Percentiles rank a stretch among this genome's conserved stretches.
These are phyloP conservation scores for Stichodactyla mertensii DNA, from an alignment of 64 coral and sea anemone species.

Conservation along the genomic window DNA sequence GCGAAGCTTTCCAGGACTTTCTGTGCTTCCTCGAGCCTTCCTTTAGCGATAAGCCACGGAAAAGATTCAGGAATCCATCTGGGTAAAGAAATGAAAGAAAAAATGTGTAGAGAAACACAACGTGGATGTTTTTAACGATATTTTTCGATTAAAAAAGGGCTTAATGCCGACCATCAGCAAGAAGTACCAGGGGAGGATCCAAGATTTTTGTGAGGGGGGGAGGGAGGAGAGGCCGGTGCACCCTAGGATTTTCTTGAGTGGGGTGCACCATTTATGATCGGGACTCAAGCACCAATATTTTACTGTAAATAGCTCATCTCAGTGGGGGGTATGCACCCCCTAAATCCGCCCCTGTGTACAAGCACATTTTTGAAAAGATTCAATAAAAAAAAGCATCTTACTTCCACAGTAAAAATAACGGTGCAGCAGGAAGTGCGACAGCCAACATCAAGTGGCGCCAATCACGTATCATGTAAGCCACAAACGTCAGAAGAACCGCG, in stretches of 20 bases:
- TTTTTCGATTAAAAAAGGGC: not conserved
- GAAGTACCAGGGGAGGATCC: no score
- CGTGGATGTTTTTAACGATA: not conserved
- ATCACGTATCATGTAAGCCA: constrained; percentile 41
- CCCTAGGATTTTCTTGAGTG: no score
- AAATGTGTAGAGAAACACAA: not conserved
- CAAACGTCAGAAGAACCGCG: not conserved
- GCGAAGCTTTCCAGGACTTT: constrained; percentile 35
- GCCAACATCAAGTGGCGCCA: constrained; percentile 40
- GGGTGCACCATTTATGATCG: no score
- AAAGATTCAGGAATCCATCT: constrained; percentile 51
- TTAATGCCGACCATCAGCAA: no score
- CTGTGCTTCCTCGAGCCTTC: constrained; percentile 41
- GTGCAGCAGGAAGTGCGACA: constrained; percentile 9
- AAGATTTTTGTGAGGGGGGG: no score
- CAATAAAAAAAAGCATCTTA: constrained; percentile 14
- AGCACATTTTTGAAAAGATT: no score
- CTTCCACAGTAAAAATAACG: constrained; percentile 32
- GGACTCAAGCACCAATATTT: no score
- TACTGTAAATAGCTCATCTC: no score
- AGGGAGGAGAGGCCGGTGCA: no score
- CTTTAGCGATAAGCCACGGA: constrained; percentile 48
- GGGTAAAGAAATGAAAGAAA: not conserved
- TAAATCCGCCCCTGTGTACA: no score
- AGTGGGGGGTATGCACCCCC: no score